These are phyloP conservation scores for Mastacembelus armatus DNA, from an alignment of 2,797 vertebrate species.

Conservation along the genomic window DNA sequence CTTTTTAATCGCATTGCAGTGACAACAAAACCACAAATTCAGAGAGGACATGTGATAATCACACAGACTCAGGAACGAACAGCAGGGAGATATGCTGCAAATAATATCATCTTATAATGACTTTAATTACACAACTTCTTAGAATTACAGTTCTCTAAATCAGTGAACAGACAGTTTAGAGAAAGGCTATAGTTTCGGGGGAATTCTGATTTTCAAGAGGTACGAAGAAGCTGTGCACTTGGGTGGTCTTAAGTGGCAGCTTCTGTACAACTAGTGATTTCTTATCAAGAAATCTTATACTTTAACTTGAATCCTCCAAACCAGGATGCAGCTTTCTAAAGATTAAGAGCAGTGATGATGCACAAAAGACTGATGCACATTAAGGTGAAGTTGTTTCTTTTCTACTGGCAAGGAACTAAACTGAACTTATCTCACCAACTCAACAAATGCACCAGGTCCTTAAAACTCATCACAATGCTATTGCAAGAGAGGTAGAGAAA, in stretches of 20 bases:
- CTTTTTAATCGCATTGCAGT: constrained; percentile 25
- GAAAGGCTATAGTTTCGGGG: neutral
- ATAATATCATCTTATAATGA: too few species aligned
- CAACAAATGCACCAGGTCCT: too few species aligned
- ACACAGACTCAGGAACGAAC: neutral
- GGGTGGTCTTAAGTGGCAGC: too few species aligned
- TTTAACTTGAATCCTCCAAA: too few species aligned
- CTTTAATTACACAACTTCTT: neutral
- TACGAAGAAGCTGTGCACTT: neutral
- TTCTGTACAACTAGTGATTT: neutral
- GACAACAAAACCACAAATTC: constrained; percentile 3
- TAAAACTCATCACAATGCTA: too few species aligned
- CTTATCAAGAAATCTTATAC: neutral
- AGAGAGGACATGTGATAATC: constrained; percentile 26
- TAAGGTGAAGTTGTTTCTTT: too few species aligned
- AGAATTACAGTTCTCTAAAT: neutral
- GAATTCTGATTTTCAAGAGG: neutral
- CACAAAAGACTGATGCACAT: too few species aligned
- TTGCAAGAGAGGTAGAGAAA: neutral
- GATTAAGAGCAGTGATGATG: too few species aligned
- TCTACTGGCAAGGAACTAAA: too few species aligned
- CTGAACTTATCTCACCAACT: too few species aligned
- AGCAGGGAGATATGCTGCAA: too few species aligned
- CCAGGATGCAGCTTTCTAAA: too few species aligned
- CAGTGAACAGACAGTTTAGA: neutral